phyloP scores from a whole-genome alignment of 2,113 vertebrate species.

The Hylia prasina region DNA sequence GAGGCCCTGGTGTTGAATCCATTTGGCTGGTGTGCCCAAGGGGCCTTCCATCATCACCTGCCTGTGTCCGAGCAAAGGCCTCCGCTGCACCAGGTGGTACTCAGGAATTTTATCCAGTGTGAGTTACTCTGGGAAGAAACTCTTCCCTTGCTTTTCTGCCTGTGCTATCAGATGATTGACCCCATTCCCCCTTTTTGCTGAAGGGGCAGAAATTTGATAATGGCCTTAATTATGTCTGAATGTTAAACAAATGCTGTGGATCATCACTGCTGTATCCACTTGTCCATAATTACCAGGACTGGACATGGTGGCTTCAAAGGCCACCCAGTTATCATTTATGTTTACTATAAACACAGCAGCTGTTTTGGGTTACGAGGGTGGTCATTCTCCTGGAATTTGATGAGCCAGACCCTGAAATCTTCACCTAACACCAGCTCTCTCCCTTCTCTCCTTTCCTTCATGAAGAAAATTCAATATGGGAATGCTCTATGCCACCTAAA shows the following conservation, averaged over 20 bases:
- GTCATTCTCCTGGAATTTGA: constrained; percentile 38
- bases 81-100: constrained; percentile 40
- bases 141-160: background rate
- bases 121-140: background rate
- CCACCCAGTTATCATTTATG: constrained; percentile 60
- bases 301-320: constrained; percentile 60
- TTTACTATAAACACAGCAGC: constrained; percentile 67
- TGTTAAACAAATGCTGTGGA: constrained; percentile 18
- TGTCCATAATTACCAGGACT: constrained; percentile 38
- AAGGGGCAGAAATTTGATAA: constrained; percentile 63
- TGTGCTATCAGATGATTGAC: background rate
- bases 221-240: constrained; percentile 45
- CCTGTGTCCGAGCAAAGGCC: rapidly evolving
- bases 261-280: constrained; percentile 28
- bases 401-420: constrained; percentile 21
- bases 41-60: constrained; percentile 59
- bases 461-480: background rate
- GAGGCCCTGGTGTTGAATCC: constrained; percentile 52
- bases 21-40: constrained; percentile 60
- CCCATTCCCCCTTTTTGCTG: constrained; percentile 14
- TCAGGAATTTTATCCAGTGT: constrained; percentile 36
- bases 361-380: constrained; percentile 52
- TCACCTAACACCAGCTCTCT: background rate
- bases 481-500: background rate
- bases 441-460: background rate